phyloP scores from a whole-genome alignment of 2,888 invertebrate genomes.

The Meteorus cinctellus region DNA sequence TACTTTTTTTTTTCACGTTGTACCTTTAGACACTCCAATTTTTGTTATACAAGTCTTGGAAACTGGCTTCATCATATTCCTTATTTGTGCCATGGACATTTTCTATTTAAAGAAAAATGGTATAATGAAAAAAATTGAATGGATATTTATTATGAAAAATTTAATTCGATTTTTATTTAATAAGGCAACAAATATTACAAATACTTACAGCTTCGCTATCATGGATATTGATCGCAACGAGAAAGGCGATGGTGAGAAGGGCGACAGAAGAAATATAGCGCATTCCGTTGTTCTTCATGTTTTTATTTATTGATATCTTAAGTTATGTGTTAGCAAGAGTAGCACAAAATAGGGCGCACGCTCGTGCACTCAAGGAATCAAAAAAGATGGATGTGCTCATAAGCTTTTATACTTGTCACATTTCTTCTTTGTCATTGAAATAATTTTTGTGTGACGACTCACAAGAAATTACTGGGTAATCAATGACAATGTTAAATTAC shows the following conservation, averaged over 20 bases:
- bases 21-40: conserved; percentile 77
- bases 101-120: conserved; percentile 52
- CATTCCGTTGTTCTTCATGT: conserved; percentile 23
- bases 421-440: not conserved
- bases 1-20: conserved; percentile 38
- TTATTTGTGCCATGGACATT: conserved; percentile 76
- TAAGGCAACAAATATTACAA: conserved; percentile 2
- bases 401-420: not conserved
- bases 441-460: not conserved
- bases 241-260: conserved; percentile 54
- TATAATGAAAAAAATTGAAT: too few relatives aligned
- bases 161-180: not conserved
- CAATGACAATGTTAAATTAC: not conserved
- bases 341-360: not conserved
- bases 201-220: conserved; percentile 75
- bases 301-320: conserved; percentile 17
- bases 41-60: conserved; percentile 80
- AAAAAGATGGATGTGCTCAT: not conserved
- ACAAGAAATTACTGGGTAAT: not conserved
- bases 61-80: conserved; percentile 78
- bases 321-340: not conserved
- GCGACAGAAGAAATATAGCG: conserved; percentile 3
- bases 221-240: conserved; percentile 42
- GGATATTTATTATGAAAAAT: not conserved
- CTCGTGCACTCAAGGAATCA: not conserved